phyloP scores from a whole-genome alignment of 1,140 invertebrate genomes.

The Trichoplusia ni region DNA sequence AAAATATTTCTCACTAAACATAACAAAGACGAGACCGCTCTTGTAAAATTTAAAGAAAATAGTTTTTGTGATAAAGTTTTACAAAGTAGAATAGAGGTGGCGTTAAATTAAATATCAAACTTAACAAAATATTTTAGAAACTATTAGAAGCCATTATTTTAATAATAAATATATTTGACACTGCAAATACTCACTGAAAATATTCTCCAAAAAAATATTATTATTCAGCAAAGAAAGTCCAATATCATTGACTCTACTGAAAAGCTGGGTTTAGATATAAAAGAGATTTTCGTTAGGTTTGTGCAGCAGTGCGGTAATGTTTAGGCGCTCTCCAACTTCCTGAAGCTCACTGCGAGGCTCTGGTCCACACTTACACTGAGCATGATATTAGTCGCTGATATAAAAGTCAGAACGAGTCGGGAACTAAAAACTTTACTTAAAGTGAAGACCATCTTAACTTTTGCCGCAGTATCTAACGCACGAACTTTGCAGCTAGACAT shows the following conservation, averaged over 20 bases:
- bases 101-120: no score
- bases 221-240: slow-evolving; percentile 1
- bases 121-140: no score
- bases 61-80: no score
- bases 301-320: slow-evolving; percentile 5
- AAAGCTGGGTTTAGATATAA: slow-evolving; percentile 28
- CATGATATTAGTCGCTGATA: slow-evolving; percentile 11
- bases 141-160: no score
- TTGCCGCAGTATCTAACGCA: slow-evolving; percentile 1
- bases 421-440: slow-evolving; percentile 11
- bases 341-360: slow-evolving; percentile 3
- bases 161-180: no score
- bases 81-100: no score
- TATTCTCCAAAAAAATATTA: no score
- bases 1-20: no score
- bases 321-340: not conserved
- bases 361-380: not conserved
- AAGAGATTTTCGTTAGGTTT: slow-evolving; percentile 25
- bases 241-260: slow-evolving; percentile 20
- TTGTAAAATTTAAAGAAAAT: no score
- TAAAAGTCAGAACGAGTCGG: not conserved
- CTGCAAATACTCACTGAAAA: not conserved
- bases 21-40: no score
- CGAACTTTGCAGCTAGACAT: not conserved
- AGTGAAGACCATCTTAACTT: not conserved